These are phyloP conservation scores for Antheraea assamensis DNA, from an alignment of 2,888 invertebrate genomes.

Conservation along the genomic window DNA sequence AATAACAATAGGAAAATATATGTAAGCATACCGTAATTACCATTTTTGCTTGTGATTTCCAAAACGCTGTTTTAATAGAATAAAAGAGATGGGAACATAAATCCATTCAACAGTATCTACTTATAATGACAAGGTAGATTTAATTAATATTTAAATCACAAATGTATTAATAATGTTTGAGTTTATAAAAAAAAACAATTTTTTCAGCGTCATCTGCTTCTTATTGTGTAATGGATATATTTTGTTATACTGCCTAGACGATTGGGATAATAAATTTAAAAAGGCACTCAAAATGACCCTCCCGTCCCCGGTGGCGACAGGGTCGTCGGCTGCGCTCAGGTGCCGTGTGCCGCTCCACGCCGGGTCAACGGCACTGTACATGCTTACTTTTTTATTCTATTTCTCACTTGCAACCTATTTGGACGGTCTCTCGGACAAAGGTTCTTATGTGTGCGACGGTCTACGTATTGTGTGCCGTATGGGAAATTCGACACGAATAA, in stretches of 20 bases:
- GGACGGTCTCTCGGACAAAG: neutral
- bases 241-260: neutral
- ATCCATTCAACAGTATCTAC: too few species aligned
- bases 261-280: constrained; percentile 10
- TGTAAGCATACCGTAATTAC: neutral
- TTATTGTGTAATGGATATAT: neutral
- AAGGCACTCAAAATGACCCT: constrained; percentile 30
- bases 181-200: neutral
- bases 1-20: neutral
- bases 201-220: neutral
- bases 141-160: neutral
- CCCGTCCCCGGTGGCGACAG: constrained; percentile 23
- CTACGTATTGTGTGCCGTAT: neutral
- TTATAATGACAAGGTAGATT: too few species aligned
- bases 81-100: neutral
- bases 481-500: neutral
- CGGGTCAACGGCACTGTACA: constrained; percentile 35
- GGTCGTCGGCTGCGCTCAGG: constrained; percentile 30
- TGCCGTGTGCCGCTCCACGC: constrained; percentile 24
- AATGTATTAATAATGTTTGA: neutral
- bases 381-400: constrained; percentile 29
- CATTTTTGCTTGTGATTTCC: neutral
- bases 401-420: constrained; percentile 22
- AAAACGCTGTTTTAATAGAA: neutral
- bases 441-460: neutral